A percentile compares a stretch with the other conserved stretches of the same genome.
Evolutionary conservation across 2,888 invertebrate species (phyloP).

Genomic region (Branchipolynoe longqiensis): DNA sequence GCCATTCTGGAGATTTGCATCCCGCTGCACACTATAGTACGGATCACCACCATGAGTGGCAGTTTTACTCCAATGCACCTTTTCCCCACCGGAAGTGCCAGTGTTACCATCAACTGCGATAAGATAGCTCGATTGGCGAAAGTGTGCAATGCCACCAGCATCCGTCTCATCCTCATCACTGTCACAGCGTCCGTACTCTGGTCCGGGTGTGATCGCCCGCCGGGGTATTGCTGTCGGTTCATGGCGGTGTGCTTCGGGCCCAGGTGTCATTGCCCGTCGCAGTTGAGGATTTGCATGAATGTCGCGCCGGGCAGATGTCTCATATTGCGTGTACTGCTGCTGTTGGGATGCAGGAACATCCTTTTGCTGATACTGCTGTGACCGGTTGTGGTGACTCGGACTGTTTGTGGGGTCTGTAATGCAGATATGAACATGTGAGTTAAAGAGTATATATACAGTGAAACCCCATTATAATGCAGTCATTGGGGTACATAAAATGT

Average conservation of each 20-base stretch:
- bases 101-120: slow-evolving; percentile 72
- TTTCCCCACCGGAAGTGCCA: background rate
- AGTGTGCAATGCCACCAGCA: slow-evolving; percentile 68
- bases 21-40: slow-evolving; percentile 19
- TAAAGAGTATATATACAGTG: too few species aligned
- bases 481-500: too few species aligned
- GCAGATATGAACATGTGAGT: too few species aligned
- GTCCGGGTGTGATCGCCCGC: slow-evolving; percentile 93
- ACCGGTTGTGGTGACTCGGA: background rate
- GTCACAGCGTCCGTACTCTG: slow-evolving; percentile 83
- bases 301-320: background rate
- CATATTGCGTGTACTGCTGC: slow-evolving; percentile 41
- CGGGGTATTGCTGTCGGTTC: slow-evolving; percentile 63
- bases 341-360: background rate
- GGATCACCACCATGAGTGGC: slow-evolving; percentile 48
- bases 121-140: slow-evolving; percentile 78
- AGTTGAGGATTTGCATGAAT: background rate
- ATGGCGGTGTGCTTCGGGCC: slow-evolving; percentile 22
- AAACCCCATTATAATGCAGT: too few species aligned
- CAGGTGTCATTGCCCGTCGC: slow-evolving; percentile 55
- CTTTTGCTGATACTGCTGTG: background rate
- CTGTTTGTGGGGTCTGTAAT: background rate
- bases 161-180: slow-evolving; percentile 63
- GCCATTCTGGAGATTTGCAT: background rate
- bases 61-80: slow-evolving; percentile 41